Evolutionary conservation across 2,888 invertebrate genomes (phyloP), one percentile per base, ranked within the genome.

Genomic region (Parnassius glacialis): DNA sequence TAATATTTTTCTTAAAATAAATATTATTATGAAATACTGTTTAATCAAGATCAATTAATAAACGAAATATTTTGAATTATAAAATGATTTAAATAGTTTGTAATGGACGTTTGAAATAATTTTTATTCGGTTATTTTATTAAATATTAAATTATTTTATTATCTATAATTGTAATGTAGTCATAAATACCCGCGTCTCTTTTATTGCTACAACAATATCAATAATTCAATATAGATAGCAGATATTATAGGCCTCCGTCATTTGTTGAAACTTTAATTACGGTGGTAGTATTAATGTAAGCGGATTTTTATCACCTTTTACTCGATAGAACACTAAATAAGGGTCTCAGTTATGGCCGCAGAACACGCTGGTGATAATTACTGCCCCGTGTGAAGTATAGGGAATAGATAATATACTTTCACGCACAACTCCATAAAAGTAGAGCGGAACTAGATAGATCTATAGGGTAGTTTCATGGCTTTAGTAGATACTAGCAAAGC

Each of bases 341-440:
- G 71, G 74, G 75, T 68, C 71, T 75, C 68, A 69, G 72, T 86
- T 90, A 90, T 89, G 86, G 85, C 81, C 79, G 74, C 75, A 72
- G 71, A 85, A 74, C 87, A 88, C 85, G 88, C 82, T 75, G 76
- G 69, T 75, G 81, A 86, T 90, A 90, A 90, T 87, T 87, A 81
- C 83, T 72, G 70, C 73, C 74, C 78, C 84, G 76, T 75, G 77
- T 74, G 67, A 70, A 71, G 70, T 73, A 70, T 74, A 81, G 87
- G 88, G 87, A 81, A 79, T 74, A 80, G 88, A 87, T 87, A 85
- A 87, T 88, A 88, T 90, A 88, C 87, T 81, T 87, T 84, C 88
- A 90, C 90, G 90, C 90, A 91, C 85, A 80, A 79, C 81, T 80
- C 80, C 80, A 84, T 84, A 79, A 78, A 70, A 74, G 73, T 67